Evolutionary conservation across 2,113 vertebrate genomes (phyloP).

Genomic region (Amia ocellicauda): DNA sequence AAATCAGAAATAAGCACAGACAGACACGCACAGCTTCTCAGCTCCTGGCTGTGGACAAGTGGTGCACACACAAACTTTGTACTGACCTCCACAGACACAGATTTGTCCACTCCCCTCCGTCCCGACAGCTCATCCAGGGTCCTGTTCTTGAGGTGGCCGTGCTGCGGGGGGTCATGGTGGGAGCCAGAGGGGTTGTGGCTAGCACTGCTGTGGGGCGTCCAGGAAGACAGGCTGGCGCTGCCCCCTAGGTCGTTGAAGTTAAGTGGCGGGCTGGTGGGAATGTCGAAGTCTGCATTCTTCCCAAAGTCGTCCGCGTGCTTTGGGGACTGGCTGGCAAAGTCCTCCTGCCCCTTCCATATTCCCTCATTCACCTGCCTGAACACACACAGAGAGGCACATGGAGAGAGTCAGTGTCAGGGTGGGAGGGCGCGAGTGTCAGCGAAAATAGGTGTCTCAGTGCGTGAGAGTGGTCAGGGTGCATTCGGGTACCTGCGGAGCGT

Average conservation of each 20-base stretch:
- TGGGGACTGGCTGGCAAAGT: conserved; percentile 73
- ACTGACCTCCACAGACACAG: conserved; percentile 83
- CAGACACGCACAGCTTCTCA: conserved; percentile 1
- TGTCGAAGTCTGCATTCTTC: conserved; percentile 80
- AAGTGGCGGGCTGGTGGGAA: conserved; percentile 79
- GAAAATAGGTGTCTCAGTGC: background rate
- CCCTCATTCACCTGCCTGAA: conserved; percentile 87
- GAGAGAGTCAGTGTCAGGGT: conserved; percentile 11
- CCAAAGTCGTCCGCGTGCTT: conserved; percentile 83
- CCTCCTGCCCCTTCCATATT: conserved; percentile 75
- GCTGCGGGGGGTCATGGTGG: conserved; percentile 68
- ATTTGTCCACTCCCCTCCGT: conserved; percentile 79
- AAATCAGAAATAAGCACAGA: background rate
- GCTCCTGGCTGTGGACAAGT: background rate
- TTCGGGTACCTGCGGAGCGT: conserved; percentile 62
- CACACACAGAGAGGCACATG: conserved; percentile 27
- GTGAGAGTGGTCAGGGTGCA: conserved; percentile 7
- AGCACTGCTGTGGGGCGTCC: conserved; percentile 59
- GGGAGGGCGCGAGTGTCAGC: background rate
- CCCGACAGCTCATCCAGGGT: conserved; percentile 74
- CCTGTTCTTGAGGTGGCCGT: conserved; percentile 74
- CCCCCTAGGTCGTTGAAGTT: conserved; percentile 76
- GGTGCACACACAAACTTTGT: conserved; percentile 51
- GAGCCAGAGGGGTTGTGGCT: conserved; percentile 51
- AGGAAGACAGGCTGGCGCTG: conserved; percentile 57